These are phyloP conservation scores for Limonius californicus DNA, from an alignment of 1,140 invertebrate species.

Conservation along the genomic window DNA sequence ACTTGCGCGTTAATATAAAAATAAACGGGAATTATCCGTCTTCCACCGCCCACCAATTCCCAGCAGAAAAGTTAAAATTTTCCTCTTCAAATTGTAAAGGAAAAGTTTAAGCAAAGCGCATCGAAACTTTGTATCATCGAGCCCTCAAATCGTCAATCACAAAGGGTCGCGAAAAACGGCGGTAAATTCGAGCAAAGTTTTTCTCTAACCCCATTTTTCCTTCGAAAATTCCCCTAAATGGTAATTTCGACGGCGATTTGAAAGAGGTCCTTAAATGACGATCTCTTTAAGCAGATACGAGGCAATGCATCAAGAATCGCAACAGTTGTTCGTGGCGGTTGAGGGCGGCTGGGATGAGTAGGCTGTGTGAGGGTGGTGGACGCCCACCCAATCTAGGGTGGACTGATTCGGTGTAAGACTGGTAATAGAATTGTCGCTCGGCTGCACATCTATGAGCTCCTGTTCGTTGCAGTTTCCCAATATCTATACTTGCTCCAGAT, in stretches of 20 bases:
- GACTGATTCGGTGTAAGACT: constrained; percentile 9
- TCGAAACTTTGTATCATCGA: no score
- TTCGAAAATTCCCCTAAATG: neutral
- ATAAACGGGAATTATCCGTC: no score
- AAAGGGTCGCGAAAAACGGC: no score
- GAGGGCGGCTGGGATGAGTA: neutral
- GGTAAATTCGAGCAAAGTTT: neutral
- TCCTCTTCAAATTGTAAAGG: no score
- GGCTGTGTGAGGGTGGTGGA: neutral
- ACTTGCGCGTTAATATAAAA: no score
- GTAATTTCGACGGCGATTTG: constrained; percentile 2
- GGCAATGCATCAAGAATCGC: constrained; percentile 9
- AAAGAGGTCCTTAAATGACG: neutral
- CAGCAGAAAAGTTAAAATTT: no score
- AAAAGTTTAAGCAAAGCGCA: no score
- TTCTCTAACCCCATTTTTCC: neutral
- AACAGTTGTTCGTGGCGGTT: constrained; percentile 11
- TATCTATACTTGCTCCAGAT: constrained; percentile 12
- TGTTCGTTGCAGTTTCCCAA: constrained; percentile 13
- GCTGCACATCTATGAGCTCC: constrained; percentile 10
- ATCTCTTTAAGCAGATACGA: constrained; percentile 8
- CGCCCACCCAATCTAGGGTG: constrained; percentile 6
- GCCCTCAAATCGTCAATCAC: no score
- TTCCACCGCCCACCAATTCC: no score
- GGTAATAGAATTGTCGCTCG: constrained; percentile 11